Evolutionary conservation across 2,888 invertebrate species (phyloP).

Genomic region (Tubulanus polymorphus): DNA sequence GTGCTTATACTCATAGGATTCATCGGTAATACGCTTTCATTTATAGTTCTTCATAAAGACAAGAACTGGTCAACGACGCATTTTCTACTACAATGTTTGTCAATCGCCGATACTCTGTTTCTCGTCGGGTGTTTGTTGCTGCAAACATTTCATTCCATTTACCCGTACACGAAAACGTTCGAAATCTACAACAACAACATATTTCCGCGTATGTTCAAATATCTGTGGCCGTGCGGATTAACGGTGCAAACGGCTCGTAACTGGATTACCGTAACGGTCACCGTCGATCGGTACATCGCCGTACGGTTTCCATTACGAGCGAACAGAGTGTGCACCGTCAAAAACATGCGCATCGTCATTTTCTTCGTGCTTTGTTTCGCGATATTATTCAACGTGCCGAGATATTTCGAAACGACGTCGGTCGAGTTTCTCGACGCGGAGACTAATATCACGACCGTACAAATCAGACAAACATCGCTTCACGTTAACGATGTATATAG

Average conservation of each 20-base stretch:
- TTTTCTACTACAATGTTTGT: neutral
- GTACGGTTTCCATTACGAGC: neutral
- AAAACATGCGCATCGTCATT: neutral
- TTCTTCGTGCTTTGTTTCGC: neutral
- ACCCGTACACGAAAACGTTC: neutral
- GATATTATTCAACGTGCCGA: neutral
- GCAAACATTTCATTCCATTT: neutral
- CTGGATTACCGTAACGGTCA: neutral
- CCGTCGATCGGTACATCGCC: neutral
- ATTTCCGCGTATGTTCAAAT: neutral
- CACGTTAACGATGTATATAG: neutral
- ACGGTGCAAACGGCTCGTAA: neutral
- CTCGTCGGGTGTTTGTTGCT: neutral
- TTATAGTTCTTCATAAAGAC: neutral
- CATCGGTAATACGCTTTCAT: neutral
- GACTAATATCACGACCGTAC: neutral
- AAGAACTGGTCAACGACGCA: slow-evolving; percentile 2
- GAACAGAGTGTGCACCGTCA: neutral
- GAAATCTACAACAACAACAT: neutral
- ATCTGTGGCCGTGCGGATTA: neutral
- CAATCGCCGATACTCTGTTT: neutral
- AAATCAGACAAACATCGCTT: neutral
- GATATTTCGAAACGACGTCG: neutral
- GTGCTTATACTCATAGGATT: neutral
- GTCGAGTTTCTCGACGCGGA: neutral